Evolutionary conservation across 2,797 vertebrate genomes (phyloP).

Genomic region (Gorsachius magnificus): DNA sequence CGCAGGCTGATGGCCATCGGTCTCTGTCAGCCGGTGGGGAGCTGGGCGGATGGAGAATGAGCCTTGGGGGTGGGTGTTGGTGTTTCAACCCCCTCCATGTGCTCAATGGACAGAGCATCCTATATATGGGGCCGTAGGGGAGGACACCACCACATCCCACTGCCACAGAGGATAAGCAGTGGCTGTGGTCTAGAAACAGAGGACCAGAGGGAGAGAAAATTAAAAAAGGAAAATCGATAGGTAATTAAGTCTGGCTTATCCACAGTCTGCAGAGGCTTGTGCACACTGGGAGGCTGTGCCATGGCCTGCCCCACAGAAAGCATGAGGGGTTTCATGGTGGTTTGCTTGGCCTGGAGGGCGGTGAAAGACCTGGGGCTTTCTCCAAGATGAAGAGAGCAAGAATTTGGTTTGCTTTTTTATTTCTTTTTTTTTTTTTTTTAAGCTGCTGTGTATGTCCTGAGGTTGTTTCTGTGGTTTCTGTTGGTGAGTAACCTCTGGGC

Average conservation of each 20-base stretch:
- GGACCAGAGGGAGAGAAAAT: neutral
- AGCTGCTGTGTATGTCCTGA: neutral
- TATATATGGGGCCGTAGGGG: fast-evolving
- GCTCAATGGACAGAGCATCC: neutral
- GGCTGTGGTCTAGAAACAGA: neutral
- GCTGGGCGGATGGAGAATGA: neutral
- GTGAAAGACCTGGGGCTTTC: neutral
- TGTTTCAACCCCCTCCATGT: neutral
- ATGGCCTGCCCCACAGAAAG: neutral
- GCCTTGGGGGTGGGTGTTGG: neutral
- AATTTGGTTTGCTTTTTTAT: neutral
- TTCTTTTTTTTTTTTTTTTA: no score
- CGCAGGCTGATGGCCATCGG: neutral
- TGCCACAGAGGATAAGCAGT: neutral
- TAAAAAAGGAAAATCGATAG: neutral
- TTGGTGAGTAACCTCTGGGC: fast-evolving
- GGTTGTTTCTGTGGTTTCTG: neutral
- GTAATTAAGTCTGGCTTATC: neutral
- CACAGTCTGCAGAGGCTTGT: neutral
- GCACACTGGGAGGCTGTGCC: fast-evolving
- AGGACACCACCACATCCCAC: fast-evolving
- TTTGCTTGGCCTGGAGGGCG: neutral
- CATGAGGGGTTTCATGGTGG: fast-evolving
- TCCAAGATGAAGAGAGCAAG: neutral
- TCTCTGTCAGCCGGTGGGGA: neutral